Percentiles rank a stretch among this genome's conserved stretches.
Conservation (phyloP, 2,113 vertebrate species). For the cat (Felis catus) region F.catus_Fca126_mat1.0 CM031413.1:130639001-130639500, state of each 20-base stretch:
- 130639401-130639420: background rate
- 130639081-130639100: constrained; percentile 3
- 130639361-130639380: background rate
- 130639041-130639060: constrained; percentile 24
- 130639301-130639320: background rate
- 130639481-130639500: background rate
- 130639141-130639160: background rate
- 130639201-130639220: background rate
- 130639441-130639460: background rate
- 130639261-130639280: background rate
- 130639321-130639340: background rate
- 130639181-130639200: constrained; percentile 1
- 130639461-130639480: background rate
- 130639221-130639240: background rate
- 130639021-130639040: constrained; percentile 52
- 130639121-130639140: background rate
- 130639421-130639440: background rate
- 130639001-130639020: constrained; percentile 65
- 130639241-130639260: background rate
- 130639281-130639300: background rate
- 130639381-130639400: background rate
- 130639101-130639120: background rate
- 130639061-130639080: background rate
- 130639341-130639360: background rate
- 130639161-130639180: background rate